Base-by-base conservation (phyloP, 2,113 vertebrate species). In the Brachypodius melanocephalos region DNA sequence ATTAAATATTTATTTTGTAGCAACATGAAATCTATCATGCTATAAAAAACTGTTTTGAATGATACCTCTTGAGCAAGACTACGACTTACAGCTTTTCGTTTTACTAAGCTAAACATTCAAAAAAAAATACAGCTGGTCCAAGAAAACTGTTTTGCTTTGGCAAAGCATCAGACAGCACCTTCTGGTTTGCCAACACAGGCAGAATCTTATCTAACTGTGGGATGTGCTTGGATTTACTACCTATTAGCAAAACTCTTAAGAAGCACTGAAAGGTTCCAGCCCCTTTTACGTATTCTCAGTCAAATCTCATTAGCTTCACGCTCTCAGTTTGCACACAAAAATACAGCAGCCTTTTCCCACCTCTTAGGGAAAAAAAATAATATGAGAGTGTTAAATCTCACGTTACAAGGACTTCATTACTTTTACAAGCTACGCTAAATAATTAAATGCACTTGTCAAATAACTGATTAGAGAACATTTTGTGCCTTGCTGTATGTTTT, bases 121-220 rank as follows among this genome's bases (percentile, higher is more conserved):
- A 95, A 95, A 91, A 90, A 92, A 71, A 81, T 43, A 93, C 46
- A 93, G 40, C 65, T 84, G 67, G 78, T 71, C 63, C 90, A 94
- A 92, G 81, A 75, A 86, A 94, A 75, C 19, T 76, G 63, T 87
- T 96, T 94, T 95, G 75, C 89, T 94, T 96, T 96, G 95, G 90
- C 93, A 96, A 87, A 80, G 88, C 80, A 97, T 97, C 90, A 96
- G 63, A 94, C 75, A 1, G 68, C 78, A 88, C 66, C 80, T 90
- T 93, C 86, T 95, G 85, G 69, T 92, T 83, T 94, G 84, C 90
- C 89, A 95, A 73, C 84, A 92, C 73, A 96, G 61, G 86, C 93
- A 96, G 84, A 81, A 92, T 94, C 91, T 96, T 96, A 93, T 95
- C 93, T 93, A 86, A 75, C 75, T 85, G 85, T 80, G 62, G 62